Evolutionary conservation across 1,140 invertebrate species (phyloP).

Genomic region (Philopotamus ludificatus): DNA sequence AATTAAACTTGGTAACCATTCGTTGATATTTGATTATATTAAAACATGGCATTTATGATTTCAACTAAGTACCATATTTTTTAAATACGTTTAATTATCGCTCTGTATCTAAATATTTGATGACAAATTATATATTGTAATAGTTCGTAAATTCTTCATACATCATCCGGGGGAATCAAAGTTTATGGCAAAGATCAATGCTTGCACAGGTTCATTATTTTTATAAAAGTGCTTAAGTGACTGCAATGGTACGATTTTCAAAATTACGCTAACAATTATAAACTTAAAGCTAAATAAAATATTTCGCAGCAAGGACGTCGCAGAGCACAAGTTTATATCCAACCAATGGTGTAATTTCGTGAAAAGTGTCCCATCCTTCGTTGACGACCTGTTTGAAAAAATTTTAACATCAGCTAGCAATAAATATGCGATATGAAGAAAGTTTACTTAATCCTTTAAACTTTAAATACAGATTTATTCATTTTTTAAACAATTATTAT

Average conservation of each 20-base stretch:
- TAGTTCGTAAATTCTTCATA: background rate
- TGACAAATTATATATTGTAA: background rate
- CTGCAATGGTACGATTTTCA: conserved; percentile 7
- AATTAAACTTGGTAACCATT: too few species aligned
- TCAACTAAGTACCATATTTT: too few species aligned
- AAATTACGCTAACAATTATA: conserved; percentile 19
- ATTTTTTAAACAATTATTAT: too few species aligned
- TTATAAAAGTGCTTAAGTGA: background rate
- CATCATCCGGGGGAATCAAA: background rate
- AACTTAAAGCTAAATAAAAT: conserved; percentile 29
- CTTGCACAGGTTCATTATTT: conserved; percentile 2
- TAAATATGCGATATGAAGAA: conserved; percentile 6
- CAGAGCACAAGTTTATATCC: conserved; percentile 30
- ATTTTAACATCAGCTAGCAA: conserved; percentile 1
- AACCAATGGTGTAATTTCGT: conserved; percentile 38
- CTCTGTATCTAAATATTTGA: conserved; percentile 1
- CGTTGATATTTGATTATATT: too few species aligned
- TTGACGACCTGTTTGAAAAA: conserved; percentile 36
- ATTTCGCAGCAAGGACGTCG: conserved; percentile 26
- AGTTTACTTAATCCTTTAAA: conserved; percentile 14
- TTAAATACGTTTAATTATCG: too few species aligned
- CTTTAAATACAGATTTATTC: too few species aligned
- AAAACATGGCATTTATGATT: too few species aligned
- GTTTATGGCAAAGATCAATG: background rate
- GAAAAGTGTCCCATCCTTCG: conserved; percentile 40